Conservation (phyloP, 2,113 vertebrate genomes). For the Mesembrinibis cayennensis region DNA sequence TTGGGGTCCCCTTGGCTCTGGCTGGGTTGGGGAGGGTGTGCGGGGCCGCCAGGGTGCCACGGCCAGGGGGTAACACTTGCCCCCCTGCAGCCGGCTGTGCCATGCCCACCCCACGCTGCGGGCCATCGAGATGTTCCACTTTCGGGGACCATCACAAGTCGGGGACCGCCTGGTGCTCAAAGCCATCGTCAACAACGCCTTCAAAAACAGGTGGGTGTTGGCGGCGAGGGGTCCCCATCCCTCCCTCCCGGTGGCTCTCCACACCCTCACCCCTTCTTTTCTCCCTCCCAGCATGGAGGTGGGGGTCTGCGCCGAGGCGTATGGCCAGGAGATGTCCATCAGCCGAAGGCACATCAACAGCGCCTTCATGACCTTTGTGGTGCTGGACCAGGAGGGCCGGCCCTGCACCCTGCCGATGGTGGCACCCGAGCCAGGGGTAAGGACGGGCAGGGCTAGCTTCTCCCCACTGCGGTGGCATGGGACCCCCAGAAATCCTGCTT, state of each 20-base stretch:
- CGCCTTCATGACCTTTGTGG: conserved; percentile 96
- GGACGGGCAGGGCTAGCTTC: not conserved
- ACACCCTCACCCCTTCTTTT: not conserved
- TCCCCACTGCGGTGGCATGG: fast-evolving
- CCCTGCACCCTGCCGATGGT: conserved; percentile 82
- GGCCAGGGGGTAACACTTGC: fast-evolving
- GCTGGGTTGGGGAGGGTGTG: fast-evolving
- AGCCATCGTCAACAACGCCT: conserved; percentile 95
- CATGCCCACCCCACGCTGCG: conserved; percentile 88
- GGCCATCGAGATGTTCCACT: conserved; percentile 98
- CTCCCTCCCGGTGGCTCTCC: fast-evolving
- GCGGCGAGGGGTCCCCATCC: fast-evolving
- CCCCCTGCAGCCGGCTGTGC: conserved; percentile 83
- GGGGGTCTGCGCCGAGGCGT: conserved; percentile 93
- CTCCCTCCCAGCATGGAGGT: conserved; percentile 89
- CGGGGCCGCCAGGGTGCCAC: fast-evolving
- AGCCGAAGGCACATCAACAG: conserved; percentile 91
- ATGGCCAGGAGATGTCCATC: conserved; percentile 80
- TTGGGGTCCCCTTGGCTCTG: not conserved
- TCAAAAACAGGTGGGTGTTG: conserved; percentile 83
- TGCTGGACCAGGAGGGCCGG: conserved; percentile 81
- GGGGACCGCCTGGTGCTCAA: conserved; percentile 93
- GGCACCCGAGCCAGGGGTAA: conserved; percentile 87
- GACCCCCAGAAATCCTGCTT: fast-evolving
- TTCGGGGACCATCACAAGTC: conserved; percentile 91